Evolutionary conservation across 2,113 vertebrate genomes (phyloP).

Genomic region (Protobothrops flavoviridis): DNA sequence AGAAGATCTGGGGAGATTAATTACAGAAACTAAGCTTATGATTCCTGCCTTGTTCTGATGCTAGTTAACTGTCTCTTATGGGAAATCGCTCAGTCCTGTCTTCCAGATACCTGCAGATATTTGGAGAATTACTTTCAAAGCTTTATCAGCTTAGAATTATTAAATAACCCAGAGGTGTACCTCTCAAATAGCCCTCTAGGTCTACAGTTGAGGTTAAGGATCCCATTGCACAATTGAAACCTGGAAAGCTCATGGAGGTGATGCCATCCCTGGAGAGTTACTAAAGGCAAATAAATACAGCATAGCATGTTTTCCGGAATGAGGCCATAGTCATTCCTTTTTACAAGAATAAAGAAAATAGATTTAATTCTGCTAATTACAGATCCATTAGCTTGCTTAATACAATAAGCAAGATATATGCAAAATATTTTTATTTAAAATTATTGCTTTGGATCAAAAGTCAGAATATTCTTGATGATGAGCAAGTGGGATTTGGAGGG

Average conservation of each 20-base stretch:
- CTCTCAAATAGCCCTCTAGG: not conserved
- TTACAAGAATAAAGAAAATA: not conserved
- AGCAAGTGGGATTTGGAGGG: not conserved
- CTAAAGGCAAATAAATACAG: not conserved
- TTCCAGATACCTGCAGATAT: not conserved
- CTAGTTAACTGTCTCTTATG: not conserved
- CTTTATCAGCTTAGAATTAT: not conserved
- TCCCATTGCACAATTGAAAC: not conserved
- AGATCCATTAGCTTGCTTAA: not conserved
- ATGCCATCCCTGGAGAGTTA: not conserved
- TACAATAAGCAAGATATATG: not conserved
- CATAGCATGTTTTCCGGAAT: not conserved
- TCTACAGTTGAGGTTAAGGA: not conserved
- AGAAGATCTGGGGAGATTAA: not conserved
- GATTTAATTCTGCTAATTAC: not conserved
- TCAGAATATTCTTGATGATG: not conserved
- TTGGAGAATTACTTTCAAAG: not conserved
- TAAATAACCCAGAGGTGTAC: not conserved
- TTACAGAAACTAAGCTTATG: not conserved
- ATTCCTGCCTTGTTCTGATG: not conserved
- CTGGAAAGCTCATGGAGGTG: not conserved
- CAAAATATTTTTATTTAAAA: not conserved
- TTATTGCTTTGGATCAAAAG: not conserved
- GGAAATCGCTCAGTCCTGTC: not conserved
- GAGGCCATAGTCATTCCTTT: not conserved